Evolutionary conservation across 2,113 vertebrate genomes (phyloP).

Genomic region (Nyctereutes procyonoides): DNA sequence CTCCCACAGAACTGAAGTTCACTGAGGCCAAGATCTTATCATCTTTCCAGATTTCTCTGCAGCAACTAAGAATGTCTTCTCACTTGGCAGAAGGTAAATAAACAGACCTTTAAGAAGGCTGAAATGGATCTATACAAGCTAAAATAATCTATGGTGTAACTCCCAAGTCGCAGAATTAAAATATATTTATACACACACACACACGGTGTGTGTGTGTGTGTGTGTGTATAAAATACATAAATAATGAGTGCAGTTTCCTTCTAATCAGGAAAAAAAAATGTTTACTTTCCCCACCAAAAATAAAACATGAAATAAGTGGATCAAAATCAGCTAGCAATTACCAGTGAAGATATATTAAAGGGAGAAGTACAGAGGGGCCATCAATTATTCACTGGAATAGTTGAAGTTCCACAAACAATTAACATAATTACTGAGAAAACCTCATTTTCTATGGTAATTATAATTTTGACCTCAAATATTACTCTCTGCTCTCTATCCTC

Average conservation of each 20-base stretch:
- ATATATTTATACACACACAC: not conserved
- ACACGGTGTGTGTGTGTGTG: too few species aligned
- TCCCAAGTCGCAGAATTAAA: not conserved
- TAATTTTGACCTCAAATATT: not conserved
- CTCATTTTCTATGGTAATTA: not conserved
- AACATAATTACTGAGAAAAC: not conserved
- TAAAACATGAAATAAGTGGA: not conserved
- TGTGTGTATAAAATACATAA: not conserved
- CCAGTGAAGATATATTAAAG: not conserved
- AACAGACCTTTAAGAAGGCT: not conserved
- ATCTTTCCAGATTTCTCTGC: not conserved
- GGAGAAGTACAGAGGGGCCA: not conserved
- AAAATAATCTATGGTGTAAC: not conserved
- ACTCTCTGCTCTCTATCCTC: not conserved
- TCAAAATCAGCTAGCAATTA: constrained; percentile 21
- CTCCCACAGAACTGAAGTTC: not conserved
- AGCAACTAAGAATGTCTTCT: not conserved
- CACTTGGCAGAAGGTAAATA: not conserved
- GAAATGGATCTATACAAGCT: not conserved
- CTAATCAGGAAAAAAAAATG: not conserved
- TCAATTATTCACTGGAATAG: not conserved
- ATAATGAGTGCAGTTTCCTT: not conserved
- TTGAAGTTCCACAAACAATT: not conserved
- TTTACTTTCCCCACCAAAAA: not conserved
- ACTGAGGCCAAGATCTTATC: not conserved